Base-by-base conservation (phyloP, 2,888 invertebrate species). In the Carterocephalus palaemon region DNA sequence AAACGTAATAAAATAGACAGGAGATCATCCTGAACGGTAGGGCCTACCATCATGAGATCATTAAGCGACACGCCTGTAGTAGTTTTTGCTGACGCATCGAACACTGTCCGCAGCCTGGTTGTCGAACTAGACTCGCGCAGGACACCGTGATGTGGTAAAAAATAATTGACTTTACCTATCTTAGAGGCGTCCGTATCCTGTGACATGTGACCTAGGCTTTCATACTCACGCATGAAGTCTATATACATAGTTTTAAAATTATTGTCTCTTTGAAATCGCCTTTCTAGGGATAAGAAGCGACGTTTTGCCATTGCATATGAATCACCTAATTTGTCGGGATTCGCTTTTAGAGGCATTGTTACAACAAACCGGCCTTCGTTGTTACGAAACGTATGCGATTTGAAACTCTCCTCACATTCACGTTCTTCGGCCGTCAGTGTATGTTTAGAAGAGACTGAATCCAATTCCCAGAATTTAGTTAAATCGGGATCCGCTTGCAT, bases 91-190 rank as follows among this genome's bases (percentile, higher is more conserved):
- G 56, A 56, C 2, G 50, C 60, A 29, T 66, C 60, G 37, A 57
- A 62, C 0, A 63, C 65, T 1, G 48, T 42, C 2, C 61, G 48
- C 4, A 63, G 37, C 32, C 58, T 56, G 0, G 60, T 60, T 0
- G 59, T 58, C 0, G 32, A 23, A 17, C 56, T 56, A 1, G 47
- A 32, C 8, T 54, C 49, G 3, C 54, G 49, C 0, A 56, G 8
- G 1, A 60, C 56, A 2, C 53, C 57, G 36, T 62, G 61, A 36
- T 61, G 62, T 3, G 60, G 59, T 20, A 61, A 15, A 37, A 47
- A 58, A 40, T 58, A 60, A 10, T 36, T 8, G 5, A 29, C 22
- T 19, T 6, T 33, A 31, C 22, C 7, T n/a, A 7, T 17, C 2
- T 17, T 8, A 17, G 6, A 8, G n/a, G 3, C 16, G 9, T 20